Evolutionary conservation across 1,140 invertebrate genomes (phyloP).

Genomic region (Tetramorium alpestre): DNA sequence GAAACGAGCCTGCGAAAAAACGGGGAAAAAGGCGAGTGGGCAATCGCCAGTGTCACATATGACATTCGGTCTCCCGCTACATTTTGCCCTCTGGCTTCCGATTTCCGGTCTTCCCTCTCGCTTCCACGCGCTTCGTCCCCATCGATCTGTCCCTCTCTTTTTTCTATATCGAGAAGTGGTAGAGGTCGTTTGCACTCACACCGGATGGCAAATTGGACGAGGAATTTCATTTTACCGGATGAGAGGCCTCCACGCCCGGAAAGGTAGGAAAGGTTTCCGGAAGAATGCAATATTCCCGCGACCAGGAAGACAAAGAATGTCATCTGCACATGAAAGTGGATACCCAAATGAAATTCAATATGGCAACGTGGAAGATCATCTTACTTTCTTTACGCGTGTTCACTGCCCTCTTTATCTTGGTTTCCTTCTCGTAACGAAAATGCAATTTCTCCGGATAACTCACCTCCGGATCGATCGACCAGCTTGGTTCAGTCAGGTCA

Average conservation of each 20-base stretch:
- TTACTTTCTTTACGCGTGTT: conserved; percentile 35
- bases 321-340: conserved; percentile 75
- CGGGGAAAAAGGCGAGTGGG: background rate
- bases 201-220: conserved; percentile 76
- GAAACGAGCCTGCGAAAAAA: conserved; percentile 45
- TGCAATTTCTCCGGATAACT: conserved; percentile 1
- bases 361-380: conserved; percentile 72
- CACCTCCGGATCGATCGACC: background rate
- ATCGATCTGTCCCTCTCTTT: conserved; percentile 20
- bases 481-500: background rate
- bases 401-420: background rate
- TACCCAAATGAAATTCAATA: conserved; percentile 77
- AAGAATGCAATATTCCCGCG: conserved; percentile 76
- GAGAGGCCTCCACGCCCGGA: conserved; percentile 64
- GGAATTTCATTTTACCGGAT: conserved; percentile 77
- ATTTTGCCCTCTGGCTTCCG: conserved; percentile 51
- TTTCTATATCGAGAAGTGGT: conserved; percentile 36
- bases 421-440: conserved; percentile 16
- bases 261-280: conserved; percentile 73
- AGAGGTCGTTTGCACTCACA: conserved; percentile 58
- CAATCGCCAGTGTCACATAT: conserved; percentile 49
- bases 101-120: conserved; percentile 21
- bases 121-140: background rate
- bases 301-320: conserved; percentile 74
- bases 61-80: conserved; percentile 53